These are phyloP conservation scores for Hozukius guyotensis DNA, from an alignment of 2,797 vertebrate genomes.

Conservation along the genomic window DNA sequence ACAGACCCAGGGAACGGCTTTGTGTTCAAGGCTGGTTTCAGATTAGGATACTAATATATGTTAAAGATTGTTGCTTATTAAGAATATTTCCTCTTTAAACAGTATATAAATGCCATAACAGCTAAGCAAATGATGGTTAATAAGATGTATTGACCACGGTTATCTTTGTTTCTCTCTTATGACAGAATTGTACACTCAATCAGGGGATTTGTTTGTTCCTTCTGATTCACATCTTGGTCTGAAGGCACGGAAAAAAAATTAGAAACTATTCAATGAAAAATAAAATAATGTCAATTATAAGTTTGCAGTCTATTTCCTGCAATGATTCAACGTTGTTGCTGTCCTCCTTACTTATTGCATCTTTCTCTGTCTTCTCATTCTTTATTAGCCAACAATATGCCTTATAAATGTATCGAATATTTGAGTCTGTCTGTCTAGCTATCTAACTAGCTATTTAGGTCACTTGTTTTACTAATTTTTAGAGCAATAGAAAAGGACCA, in stretches of 20 bases:
- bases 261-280: slow-evolving; percentile 84
- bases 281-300: slow-evolving; percentile 81
- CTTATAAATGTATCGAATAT: not conserved
- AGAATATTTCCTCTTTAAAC: slow-evolving; percentile 82
- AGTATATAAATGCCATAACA: slow-evolving; percentile 84
- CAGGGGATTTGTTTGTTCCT: slow-evolving; percentile 82
- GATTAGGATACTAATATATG: slow-evolving; percentile 83
- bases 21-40: slow-evolving; percentile 75
- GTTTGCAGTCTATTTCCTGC: slow-evolving; percentile 54
- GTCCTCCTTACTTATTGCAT: not conserved
- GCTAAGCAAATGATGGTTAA: slow-evolving; percentile 77
- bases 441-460: not conserved
- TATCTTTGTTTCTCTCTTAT: slow-evolving; percentile 78
- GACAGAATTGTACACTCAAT: slow-evolving; percentile 81
- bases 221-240: slow-evolving; percentile 83
- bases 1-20: slow-evolving; percentile 78
- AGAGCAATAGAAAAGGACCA: not conserved
- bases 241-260: slow-evolving; percentile 77
- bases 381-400: not conserved
- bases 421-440: not conserved
- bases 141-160: slow-evolving; percentile 72
- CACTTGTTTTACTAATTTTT: not conserved
- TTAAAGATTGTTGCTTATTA: slow-evolving; percentile 81
- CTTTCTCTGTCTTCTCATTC: not conserved
- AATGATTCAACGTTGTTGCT: slow-evolving; percentile 1